These are phyloP conservation scores for Microhierax caerulescens DNA, from an alignment of 2,797 vertebrate species.

Conservation along the genomic window DNA sequence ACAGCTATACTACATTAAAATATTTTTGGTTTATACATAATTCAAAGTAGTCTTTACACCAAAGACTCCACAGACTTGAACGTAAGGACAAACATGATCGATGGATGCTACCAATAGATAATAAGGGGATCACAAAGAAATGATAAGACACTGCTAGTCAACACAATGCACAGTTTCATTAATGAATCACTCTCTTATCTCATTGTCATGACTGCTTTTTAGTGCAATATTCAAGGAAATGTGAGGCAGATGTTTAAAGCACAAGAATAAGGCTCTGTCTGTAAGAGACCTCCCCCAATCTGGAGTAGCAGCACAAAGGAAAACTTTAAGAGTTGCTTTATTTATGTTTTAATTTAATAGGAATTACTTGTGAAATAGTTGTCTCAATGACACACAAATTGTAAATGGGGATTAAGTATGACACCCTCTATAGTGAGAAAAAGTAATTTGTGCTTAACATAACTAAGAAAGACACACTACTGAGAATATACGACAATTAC, in stretches of 20 bases:
- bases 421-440: neutral
- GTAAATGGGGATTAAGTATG: neutral
- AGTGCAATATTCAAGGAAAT: neutral
- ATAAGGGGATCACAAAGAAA: neutral
- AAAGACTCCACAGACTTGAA: neutral
- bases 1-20: neutral
- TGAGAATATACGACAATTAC: neutral
- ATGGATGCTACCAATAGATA: neutral
- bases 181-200: neutral
- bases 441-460: neutral
- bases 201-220: neutral
- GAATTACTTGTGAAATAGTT: neutral
- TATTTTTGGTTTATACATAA: neutral
- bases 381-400: neutral
- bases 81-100: neutral
- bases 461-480: neutral
- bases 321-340: neutral
- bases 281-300: neutral
- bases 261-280: neutral
- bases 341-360: neutral
- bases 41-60: neutral
- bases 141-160: neutral
- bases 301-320: neutral
- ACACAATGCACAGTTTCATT: neutral
- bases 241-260: neutral